Percentiles rank a stretch among this genome's conserved stretches.
Conservation (phyloP, 2,113 vertebrate genomes). For the Acrocephalus kingi region DNA sequence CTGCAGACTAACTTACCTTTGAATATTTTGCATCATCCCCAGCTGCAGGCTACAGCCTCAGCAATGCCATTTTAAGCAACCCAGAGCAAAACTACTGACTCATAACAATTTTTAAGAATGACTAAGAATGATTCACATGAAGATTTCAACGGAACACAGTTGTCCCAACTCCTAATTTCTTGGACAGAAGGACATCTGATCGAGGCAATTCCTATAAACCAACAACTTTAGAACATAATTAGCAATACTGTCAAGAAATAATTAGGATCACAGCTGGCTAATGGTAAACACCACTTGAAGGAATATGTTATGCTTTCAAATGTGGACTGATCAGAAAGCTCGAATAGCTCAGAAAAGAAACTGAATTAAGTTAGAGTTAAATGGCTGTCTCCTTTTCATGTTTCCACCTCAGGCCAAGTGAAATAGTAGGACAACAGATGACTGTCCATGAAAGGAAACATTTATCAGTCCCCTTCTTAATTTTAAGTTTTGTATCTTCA, state of each 20-base stretch:
- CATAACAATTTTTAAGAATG: not conserved
- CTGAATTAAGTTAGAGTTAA: not conserved
- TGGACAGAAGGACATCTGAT: not conserved
- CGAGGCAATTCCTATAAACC: not conserved
- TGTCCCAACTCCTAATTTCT: not conserved
- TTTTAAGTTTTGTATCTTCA: not conserved
- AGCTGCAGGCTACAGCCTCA: not conserved
- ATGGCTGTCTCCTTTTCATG: not conserved
- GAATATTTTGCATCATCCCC: not conserved
- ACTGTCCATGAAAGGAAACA: not conserved
- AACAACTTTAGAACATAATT: not conserved
- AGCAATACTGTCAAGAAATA: not conserved
- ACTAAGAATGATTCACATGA: rapidly evolving
- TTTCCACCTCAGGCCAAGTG: not conserved
- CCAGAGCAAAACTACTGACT: not conserved
- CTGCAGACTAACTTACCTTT: not conserved
- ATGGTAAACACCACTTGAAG: not conserved
- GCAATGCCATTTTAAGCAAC: not conserved
- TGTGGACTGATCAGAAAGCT: not conserved
- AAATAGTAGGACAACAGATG: not conserved
- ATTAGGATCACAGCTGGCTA: not conserved
- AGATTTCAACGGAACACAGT: not conserved
- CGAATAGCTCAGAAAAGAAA: not conserved
- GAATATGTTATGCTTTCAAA: not conserved
- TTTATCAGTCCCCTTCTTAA: not conserved